These are phyloP conservation scores for Lasioglossum pauxillum DNA, from an alignment of 2,888 invertebrate genomes.

Conservation along the genomic window DNA sequence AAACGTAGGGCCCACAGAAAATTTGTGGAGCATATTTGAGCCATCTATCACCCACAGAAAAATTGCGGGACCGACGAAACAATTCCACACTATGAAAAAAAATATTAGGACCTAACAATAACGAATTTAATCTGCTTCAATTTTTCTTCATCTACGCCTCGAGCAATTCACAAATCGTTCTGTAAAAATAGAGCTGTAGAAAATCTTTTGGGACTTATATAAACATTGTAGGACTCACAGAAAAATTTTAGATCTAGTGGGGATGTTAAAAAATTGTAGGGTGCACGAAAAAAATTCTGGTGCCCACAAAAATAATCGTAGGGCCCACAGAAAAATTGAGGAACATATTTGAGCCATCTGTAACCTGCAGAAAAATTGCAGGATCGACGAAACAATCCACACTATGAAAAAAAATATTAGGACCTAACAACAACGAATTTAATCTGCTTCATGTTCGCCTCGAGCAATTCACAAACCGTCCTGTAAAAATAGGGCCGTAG, in stretches of 20 bases:
- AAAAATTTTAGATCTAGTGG: neutral
- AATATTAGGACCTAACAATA: no score
- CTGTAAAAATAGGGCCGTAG: neutral
- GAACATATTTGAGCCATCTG: neutral
- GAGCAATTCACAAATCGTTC: neutral
- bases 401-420: no score
- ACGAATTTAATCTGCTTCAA: slow-evolving; percentile 37
- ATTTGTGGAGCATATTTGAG: neutral
- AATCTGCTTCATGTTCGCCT: slow-evolving; percentile 22
- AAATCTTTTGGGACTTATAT: neutral
- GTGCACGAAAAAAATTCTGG: neutral
- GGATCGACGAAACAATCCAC: no score
- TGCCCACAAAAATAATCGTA: neutral
- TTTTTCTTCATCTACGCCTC: neutral
- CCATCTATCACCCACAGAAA: neutral
- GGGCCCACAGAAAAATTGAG: neutral
- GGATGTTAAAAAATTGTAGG: neutral
- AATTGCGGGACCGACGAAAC: neutral
- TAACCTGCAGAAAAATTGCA: neutral
- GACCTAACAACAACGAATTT: slow-evolving; percentile 31
- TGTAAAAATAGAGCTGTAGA: neutral
- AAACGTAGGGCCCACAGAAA: neutral
- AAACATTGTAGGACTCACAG: neutral
- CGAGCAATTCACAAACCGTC: neutral
- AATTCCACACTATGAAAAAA: no score